Conservation (phyloP, 2,113 vertebrate genomes). For the Atlantisia rogersi region DNA sequence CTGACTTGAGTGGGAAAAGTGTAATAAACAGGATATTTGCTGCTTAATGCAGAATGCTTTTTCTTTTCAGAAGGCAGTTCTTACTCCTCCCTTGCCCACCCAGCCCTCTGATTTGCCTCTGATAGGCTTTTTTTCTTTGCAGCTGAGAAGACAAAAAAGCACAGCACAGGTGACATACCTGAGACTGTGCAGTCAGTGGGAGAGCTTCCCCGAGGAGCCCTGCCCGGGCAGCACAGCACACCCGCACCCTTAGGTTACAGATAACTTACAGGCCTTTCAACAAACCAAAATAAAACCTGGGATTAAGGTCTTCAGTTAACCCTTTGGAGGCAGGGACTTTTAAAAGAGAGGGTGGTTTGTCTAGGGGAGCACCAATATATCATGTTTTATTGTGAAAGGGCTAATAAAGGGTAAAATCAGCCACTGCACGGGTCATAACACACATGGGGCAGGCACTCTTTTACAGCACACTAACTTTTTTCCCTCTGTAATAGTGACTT, state of each 20-base stretch:
- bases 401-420: slow-evolving; percentile 3
- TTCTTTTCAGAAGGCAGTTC: background rate
- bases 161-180: fast-evolving
- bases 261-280: background rate
- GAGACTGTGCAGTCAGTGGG: background rate
- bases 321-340: background rate
- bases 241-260: background rate
- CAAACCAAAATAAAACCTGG: background rate
- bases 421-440: background rate
- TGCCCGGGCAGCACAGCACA: background rate
- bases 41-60: background rate
- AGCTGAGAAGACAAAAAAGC: background rate
- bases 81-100: background rate
- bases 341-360: background rate
- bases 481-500: background rate
- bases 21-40: background rate
- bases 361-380: background rate
- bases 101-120: fast-evolving
- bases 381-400: background rate
- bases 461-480: background rate
- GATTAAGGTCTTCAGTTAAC: background rate
- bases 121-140: background rate
- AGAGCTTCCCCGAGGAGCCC: background rate
- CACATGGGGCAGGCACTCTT: background rate
- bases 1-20: background rate